These are phyloP conservation scores for Drepana falcataria DNA, from an alignment of 2,888 invertebrate species.

Conservation along the genomic window DNA sequence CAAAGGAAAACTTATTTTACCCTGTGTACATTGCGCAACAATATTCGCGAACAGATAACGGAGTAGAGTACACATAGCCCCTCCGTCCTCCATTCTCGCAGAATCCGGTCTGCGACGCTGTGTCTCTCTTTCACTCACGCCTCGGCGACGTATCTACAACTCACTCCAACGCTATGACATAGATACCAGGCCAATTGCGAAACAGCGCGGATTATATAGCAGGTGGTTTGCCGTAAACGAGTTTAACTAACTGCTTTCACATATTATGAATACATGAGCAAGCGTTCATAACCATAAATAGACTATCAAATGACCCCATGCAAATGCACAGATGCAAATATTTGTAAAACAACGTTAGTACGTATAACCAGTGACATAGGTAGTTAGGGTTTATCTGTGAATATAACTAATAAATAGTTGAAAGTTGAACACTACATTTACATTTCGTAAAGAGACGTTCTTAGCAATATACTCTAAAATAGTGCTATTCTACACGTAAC, in stretches of 20 bases:
- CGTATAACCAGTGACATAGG: background rate
- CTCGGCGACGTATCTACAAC: constrained; percentile 26
- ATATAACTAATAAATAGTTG: too few relatives aligned
- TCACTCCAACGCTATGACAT: constrained; percentile 60
- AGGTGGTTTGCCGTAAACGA: constrained; percentile 75
- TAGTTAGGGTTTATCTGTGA: too few relatives aligned
- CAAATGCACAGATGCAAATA: background rate
- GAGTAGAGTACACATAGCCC: constrained; percentile 58
- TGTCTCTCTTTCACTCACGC: constrained; percentile 42
- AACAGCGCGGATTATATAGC: constrained; percentile 78
- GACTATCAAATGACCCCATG: background rate
- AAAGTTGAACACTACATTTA: too few relatives aligned
- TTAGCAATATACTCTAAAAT: too few relatives aligned
- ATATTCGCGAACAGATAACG: constrained; percentile 76
- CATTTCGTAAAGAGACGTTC: too few relatives aligned
- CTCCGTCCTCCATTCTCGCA: constrained; percentile 65
- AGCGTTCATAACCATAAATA: constrained; percentile 26
- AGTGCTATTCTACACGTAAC: too few relatives aligned
- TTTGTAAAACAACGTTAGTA: background rate
- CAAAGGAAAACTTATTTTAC: constrained; percentile 59
- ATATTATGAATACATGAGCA: constrained; percentile 51
- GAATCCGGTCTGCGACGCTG: constrained; percentile 52
- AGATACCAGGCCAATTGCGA: constrained; percentile 73
- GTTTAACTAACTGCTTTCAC: constrained; percentile 77
- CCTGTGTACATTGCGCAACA: constrained; percentile 69